These are phyloP conservation scores for Pollachius pollachius DNA, from an alignment of 2,113 vertebrate genomes.

Conservation along the genomic window DNA sequence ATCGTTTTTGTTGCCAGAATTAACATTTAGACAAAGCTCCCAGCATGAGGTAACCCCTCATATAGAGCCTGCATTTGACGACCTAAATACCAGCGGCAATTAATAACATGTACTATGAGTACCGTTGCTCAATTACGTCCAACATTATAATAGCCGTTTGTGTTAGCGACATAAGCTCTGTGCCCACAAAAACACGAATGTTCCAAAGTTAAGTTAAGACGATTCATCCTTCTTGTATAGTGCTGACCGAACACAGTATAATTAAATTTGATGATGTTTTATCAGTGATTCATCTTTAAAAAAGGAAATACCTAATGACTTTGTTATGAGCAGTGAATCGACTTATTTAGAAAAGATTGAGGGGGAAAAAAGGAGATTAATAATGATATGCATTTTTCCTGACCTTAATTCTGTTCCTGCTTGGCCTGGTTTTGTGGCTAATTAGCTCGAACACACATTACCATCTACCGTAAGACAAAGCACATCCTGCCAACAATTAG, in stretches of 20 bases:
- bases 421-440: slow-evolving; percentile 50
- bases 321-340: not conserved
- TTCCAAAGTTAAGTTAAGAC: too few species aligned
- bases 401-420: slow-evolving; percentile 42
- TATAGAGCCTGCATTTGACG: too few species aligned
- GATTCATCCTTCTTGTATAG: not conserved
- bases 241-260: not conserved
- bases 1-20: too few species aligned
- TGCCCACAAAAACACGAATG: too few species aligned
- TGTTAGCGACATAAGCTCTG: too few species aligned
- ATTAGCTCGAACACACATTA: slow-evolving; percentile 44
- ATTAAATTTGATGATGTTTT: not conserved
- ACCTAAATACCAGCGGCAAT: too few species aligned
- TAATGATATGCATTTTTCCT: slow-evolving; percentile 22
- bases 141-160: too few species aligned
- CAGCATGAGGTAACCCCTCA: too few species aligned
- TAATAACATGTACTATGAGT: too few species aligned
- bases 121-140: too few species aligned
- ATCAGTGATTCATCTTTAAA: slow-evolving; percentile 32
- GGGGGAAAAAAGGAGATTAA: slow-evolving; percentile 21
- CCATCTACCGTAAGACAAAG: slow-evolving; percentile 46
- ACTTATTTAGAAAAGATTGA: slow-evolving; percentile 18
- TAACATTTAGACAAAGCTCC: too few species aligned
- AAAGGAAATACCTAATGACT: slow-evolving; percentile 18
- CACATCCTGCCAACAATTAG: slow-evolving; percentile 48